Evolutionary conservation across 35 echinoderm and acorn worm genomes (phyloP).

Genomic region (Chiridota heheva): DNA sequence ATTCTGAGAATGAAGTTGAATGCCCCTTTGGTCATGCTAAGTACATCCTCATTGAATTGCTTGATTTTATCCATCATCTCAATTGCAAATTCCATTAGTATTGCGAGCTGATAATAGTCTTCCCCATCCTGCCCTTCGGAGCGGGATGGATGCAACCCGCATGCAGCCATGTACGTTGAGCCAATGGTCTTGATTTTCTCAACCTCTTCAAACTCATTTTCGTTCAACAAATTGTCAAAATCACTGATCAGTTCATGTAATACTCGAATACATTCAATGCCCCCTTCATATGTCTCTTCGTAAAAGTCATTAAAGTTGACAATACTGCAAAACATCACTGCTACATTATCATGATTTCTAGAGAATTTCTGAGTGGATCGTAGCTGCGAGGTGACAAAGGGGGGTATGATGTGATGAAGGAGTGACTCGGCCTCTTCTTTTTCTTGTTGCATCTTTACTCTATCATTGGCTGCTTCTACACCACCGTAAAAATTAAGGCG

Average conservation of each 20-base stretch:
- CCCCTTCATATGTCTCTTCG: slow-evolving; percentile 81
- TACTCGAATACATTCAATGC: slow-evolving; percentile 90
- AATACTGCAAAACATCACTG: slow-evolving; percentile 91
- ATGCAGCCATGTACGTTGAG: slow-evolving; percentile 97
- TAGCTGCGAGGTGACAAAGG: slow-evolving; percentile 83
- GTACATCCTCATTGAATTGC: slow-evolving; percentile 83
- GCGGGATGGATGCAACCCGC: slow-evolving; percentile 65
- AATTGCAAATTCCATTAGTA: slow-evolving; percentile 77
- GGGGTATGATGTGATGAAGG: slow-evolving; percentile 88
- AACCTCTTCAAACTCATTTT: slow-evolving; percentile 58
- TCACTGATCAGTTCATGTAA: slow-evolving; percentile 95
- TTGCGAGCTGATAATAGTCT: slow-evolving; percentile 58
- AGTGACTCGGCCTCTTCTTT: slow-evolving; percentile 83
- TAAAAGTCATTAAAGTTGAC: slow-evolving; percentile 99
- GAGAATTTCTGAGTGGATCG: slow-evolving; percentile 73
- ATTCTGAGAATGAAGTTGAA: slow-evolving; percentile 95
- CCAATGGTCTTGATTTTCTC: slow-evolving; percentile 99
- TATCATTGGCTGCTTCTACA: slow-evolving; percentile 75
- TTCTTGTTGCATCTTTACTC: slow-evolving; percentile 73
- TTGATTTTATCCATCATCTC: slow-evolving; percentile 82
- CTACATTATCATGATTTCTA: slow-evolving; percentile 90
- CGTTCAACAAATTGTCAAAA: slow-evolving; percentile 82
- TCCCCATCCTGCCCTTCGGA: slow-evolving; percentile 27
- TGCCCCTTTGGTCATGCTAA: slow-evolving; percentile 86
- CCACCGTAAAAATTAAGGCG: slow-evolving; percentile 90